phyloP scores from a whole-genome alignment of 1,140 invertebrate genomes.

The Steinernema feltiae region DNA sequence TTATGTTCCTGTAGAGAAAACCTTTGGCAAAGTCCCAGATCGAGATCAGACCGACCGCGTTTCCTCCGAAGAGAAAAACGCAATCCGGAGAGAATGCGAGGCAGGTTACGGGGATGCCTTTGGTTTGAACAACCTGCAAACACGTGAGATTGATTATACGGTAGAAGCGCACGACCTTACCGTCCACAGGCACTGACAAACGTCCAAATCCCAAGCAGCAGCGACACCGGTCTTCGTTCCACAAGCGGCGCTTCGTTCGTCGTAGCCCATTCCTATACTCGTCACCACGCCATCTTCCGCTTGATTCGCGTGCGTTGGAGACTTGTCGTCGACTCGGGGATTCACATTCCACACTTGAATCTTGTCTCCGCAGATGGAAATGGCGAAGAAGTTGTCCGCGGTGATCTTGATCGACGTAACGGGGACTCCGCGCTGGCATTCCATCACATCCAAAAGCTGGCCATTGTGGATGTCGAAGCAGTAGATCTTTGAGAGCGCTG shows the following conservation, averaged over 20 bases:
- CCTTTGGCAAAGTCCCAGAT: slow-evolving; percentile 33
- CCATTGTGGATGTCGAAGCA: slow-evolving; percentile 41
- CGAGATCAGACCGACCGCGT: slow-evolving; percentile 25
- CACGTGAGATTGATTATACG: too few species aligned
- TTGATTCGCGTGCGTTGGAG: slow-evolving; percentile 3
- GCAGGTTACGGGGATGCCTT: slow-evolving; percentile 26
- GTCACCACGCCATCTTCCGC: slow-evolving; percentile 36
- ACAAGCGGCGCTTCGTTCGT: slow-evolving; percentile 37
- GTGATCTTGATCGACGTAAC: slow-evolving; percentile 33
- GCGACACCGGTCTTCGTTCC: slow-evolving; percentile 39
- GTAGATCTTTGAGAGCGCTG: slow-evolving; percentile 32
- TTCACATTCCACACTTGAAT: slow-evolving; percentile 42
- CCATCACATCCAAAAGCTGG: slow-evolving; percentile 34
- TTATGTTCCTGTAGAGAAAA: slow-evolving; percentile 21
- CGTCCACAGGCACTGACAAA: slow-evolving; percentile 36
- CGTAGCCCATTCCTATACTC: slow-evolving; percentile 27
- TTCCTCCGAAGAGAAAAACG: slow-evolving; percentile 25
- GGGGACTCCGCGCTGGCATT: slow-evolving; percentile 15
- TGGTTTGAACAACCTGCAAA: slow-evolving; percentile 32
- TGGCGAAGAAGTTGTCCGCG: slow-evolving; percentile 34
- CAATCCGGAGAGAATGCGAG: slow-evolving; percentile 32
- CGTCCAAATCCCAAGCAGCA: slow-evolving; percentile 38
- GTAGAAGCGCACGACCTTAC: too few species aligned
- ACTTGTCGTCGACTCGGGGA: slow-evolving; percentile 25
- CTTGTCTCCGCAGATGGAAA: slow-evolving; percentile 30